These are phyloP conservation scores for Protaetia brevitarsis DNA, from an alignment of 1,140 invertebrate genomes.

Conservation along the genomic window DNA sequence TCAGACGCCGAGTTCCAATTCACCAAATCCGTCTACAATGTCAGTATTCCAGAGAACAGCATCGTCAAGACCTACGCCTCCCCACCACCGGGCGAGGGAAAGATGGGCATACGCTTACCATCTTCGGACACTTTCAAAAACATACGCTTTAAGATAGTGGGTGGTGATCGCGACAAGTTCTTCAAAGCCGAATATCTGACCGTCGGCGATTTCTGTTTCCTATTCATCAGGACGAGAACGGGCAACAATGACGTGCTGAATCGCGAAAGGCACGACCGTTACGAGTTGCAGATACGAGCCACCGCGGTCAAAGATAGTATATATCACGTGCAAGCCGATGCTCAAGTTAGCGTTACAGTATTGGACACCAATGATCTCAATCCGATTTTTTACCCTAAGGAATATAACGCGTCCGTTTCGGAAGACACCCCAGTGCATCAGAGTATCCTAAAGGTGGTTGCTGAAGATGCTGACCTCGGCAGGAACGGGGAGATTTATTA, in stretches of 20 bases:
- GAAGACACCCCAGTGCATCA: conserved; percentile 85
- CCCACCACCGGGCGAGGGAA: conserved; percentile 56
- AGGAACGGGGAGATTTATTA: conserved; percentile 96
- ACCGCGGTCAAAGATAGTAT: conserved; percentile 59
- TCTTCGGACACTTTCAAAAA: conserved; percentile 51
- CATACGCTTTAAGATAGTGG: conserved; percentile 77
- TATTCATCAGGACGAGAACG: conserved; percentile 81
- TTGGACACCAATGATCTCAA: conserved; percentile 89
- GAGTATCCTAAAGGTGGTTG: conserved; percentile 72
- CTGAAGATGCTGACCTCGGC: conserved; percentile 92
- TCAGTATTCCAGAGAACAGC: conserved; percentile 87
- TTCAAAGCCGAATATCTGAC: conserved; percentile 87
- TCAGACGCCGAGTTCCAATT: conserved; percentile 59
- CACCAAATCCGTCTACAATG: conserved; percentile 77
- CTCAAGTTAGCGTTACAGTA: conserved; percentile 75
- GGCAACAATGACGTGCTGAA: conserved; percentile 83
- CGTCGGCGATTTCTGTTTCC: conserved; percentile 92
- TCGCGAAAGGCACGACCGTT: conserved; percentile 82
- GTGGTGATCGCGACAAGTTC: conserved; percentile 82
- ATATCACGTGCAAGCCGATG: conserved; percentile 63
- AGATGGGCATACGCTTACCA: conserved; percentile 51
- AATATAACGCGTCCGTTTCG: conserved; percentile 82
- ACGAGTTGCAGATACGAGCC: conserved; percentile 78
- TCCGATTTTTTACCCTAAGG: conserved; percentile 84
- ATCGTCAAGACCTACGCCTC: conserved; percentile 76